Percentiles rank a stretch among this genome's conserved stretches.
These are phyloP conservation scores for Aphelocoma californica DNA, from an alignment of 2,797 vertebrate species.

Conservation along the genomic window DNA sequence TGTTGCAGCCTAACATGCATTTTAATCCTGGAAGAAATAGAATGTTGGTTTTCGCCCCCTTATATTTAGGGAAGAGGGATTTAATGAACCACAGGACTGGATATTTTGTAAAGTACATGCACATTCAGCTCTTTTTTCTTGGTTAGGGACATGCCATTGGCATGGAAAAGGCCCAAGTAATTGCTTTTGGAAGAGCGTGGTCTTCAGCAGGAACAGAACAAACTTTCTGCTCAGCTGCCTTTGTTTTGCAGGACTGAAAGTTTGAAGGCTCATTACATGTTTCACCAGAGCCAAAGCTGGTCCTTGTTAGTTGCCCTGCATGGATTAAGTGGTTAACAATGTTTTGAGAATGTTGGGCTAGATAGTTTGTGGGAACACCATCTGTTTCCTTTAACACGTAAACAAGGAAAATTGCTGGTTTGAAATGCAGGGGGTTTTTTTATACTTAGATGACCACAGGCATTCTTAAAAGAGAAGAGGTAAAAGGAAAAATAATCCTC, in stretches of 20 bases:
- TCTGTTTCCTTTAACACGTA: conserved; percentile 75
- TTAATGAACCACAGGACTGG: conserved; percentile 56
- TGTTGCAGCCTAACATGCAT: background rate
- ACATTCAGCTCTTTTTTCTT: conserved; percentile 64
- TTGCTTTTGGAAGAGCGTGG: background rate
- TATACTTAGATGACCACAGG: conserved; percentile 69
- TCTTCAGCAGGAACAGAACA: conserved; percentile 3
- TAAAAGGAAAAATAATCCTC: background rate
- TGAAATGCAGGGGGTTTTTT: conserved; percentile 68
- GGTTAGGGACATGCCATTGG: conserved; percentile 49
- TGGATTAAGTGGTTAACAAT: conserved; percentile 19
- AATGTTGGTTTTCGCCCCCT: background rate
- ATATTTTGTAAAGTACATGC: conserved; percentile 48
- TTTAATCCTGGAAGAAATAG: conserved; percentile 30
- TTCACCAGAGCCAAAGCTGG: conserved; percentile 25
- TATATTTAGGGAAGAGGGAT: conserved; percentile 31
- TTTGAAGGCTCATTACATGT: background rate
- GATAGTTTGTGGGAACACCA: conserved; percentile 66
- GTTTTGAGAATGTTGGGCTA: conserved; percentile 44
- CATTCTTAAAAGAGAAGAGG: conserved; percentile 67
- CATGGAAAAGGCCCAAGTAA: conserved; percentile 17
- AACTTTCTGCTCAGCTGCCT: background rate
- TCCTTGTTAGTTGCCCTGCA: background rate
- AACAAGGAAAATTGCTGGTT: conserved; percentile 76
- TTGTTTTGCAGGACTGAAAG: conserved; percentile 10